Evolutionary conservation across 2,113 vertebrate species (phyloP).

Genomic region (Chelonoidis abingdonii): DNA sequence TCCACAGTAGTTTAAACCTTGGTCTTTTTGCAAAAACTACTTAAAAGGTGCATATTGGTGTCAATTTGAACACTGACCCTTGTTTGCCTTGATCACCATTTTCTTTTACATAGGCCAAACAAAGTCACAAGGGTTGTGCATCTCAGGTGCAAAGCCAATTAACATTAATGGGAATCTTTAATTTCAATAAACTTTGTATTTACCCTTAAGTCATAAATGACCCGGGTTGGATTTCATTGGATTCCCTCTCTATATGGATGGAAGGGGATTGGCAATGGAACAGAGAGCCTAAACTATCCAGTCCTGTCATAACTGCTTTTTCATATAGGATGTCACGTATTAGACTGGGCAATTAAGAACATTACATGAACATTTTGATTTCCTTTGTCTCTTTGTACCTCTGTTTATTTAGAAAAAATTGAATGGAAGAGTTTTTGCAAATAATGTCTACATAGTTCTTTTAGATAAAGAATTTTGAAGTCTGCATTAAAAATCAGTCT

Average conservation of each 20-base stretch:
- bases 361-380: background rate
- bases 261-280: too few relatives aligned
- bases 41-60: background rate
- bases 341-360: slow-evolving; percentile 26
- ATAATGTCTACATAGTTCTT: background rate
- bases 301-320: background rate
- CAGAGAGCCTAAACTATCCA: background rate
- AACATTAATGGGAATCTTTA: background rate
- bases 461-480: background rate
- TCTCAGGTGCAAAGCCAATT: background rate
- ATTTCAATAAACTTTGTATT: background rate
- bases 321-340: background rate
- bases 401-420: background rate
- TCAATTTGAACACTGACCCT: background rate
- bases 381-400: background rate
- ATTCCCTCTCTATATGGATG: background rate
- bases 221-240: background rate
- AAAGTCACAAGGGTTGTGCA: background rate
- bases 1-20: background rate
- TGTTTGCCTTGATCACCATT: background rate
- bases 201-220: background rate
- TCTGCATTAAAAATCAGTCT: background rate
- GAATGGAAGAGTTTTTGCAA: background rate
- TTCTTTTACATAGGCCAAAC: background rate
- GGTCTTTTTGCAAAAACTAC: background rate